Evolutionary conservation across 2,797 vertebrate species (phyloP).

Genomic region (Ibycter americanus): DNA sequence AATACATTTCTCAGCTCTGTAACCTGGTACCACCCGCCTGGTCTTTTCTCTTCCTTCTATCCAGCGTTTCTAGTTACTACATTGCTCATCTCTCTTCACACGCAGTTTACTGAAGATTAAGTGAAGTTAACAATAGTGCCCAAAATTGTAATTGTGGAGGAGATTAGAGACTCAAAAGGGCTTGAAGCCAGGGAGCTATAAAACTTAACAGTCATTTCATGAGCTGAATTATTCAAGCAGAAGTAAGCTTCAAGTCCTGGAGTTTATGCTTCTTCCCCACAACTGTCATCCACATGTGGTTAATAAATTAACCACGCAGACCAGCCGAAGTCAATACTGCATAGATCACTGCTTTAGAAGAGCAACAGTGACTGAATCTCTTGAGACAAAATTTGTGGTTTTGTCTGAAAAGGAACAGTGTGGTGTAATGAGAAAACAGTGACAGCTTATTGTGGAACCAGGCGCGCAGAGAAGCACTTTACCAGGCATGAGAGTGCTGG

Average conservation of each 20-base stretch:
- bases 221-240: not conserved
- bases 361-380: not conserved
- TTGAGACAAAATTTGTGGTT: not conserved
- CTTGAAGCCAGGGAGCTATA: not conserved
- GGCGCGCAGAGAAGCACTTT: not conserved
- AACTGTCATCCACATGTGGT: conserved; percentile 34
- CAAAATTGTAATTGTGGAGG: not conserved
- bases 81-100: not conserved
- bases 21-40: not conserved
- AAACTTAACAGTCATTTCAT: not conserved
- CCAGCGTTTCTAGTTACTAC: not conserved
- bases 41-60: not conserved
- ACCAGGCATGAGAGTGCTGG: accelerated
- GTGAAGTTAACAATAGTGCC: not conserved
- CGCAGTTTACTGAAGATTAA: not conserved
- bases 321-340: not conserved
- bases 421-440: not conserved
- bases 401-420: conserved; percentile 3
- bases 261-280: conserved; percentile 6
- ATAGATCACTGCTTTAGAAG: not conserved
- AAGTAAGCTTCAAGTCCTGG: not conserved
- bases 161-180: not conserved
- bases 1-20: not conserved
- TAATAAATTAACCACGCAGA: conserved; percentile 3
- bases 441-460: not conserved